Conservation (phyloP, 2,888 invertebrate species). For the Caenorhabditis wallacei region DNA sequence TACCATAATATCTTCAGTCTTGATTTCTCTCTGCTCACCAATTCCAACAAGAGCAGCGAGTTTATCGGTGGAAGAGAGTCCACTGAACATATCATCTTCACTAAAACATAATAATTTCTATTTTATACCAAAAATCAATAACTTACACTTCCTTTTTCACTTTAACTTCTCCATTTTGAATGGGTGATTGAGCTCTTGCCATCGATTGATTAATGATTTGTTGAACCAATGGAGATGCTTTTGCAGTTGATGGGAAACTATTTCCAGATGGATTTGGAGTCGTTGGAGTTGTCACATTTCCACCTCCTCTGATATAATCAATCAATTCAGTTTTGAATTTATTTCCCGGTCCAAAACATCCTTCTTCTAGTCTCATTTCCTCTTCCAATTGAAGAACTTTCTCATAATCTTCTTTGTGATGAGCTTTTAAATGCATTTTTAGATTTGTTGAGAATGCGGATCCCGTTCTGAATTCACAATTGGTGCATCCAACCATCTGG, state of each 20-base stretch:
- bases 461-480: slow-evolving; percentile 79
- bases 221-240: slow-evolving; percentile 74
- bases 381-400: slow-evolving; percentile 76
- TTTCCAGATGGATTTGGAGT: slow-evolving; percentile 34
- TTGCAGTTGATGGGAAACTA: slow-evolving; percentile 45
- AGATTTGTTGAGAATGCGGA: slow-evolving; percentile 80
- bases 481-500: slow-evolving; percentile 80
- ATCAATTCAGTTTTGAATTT: slow-evolving; percentile 77
- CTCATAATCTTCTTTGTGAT: slow-evolving; percentile 79
- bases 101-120: slow-evolving; percentile 25
- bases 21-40: slow-evolving; percentile 29
- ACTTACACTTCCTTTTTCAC: slow-evolving; percentile 66
- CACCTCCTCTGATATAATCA: slow-evolving; percentile 76
- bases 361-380: slow-evolving; percentile 77
- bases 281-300: slow-evolving; percentile 73
- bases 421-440: slow-evolving; percentile 81
- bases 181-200: slow-evolving; percentile 51
- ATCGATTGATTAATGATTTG: slow-evolving; percentile 74
- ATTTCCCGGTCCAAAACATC: slow-evolving; percentile 74
- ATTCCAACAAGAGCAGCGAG: slow-evolving; percentile 76
- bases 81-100: slow-evolving; percentile 69
- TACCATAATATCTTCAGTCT: slow-evolving; percentile 44
- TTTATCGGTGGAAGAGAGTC: slow-evolving; percentile 70
- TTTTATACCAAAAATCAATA: not conserved
- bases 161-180: slow-evolving; percentile 34